Conservation (phyloP, 1,140 invertebrate species). For the Spodoptera frugiperda region DNA sequence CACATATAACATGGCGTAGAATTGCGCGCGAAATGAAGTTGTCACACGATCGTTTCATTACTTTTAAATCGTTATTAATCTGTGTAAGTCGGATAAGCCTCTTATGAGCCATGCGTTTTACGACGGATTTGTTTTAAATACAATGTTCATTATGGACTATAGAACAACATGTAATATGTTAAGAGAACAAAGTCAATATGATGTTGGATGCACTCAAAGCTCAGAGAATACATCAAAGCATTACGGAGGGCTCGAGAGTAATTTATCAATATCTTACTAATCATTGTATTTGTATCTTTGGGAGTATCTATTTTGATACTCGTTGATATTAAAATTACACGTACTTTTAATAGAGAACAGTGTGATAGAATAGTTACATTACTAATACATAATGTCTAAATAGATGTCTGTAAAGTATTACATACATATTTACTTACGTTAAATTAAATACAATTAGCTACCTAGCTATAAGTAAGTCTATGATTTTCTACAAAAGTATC, state of each 20-base stretch:
- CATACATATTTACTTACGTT: no score
- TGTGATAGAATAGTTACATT: no score
- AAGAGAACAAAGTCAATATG: conserved; percentile 36
- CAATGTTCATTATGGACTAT: conserved; percentile 9
- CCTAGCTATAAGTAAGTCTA: no score
- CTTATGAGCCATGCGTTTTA: neutral
- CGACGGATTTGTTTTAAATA: conserved; percentile 10
- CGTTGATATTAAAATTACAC: no score
- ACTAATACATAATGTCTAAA: no score
- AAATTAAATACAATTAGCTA: no score
- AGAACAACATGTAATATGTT: conserved; percentile 20
- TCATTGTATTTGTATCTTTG: conserved; percentile 5
- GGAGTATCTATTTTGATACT: neutral
- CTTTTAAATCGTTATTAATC: neutral
- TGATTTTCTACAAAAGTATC: no score
- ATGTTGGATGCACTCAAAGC: conserved; percentile 29
- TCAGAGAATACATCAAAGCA: conserved; percentile 41
- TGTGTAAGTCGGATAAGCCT: neutral
- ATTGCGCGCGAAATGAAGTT: neutral
- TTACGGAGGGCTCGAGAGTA: conserved; percentile 5
- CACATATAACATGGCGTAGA: neutral
- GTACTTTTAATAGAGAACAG: no score
- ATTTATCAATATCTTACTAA: conserved; percentile 26
- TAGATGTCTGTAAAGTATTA: no score
- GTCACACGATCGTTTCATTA: conserved; percentile 11